A percentile compares a stretch with the other conserved stretches of the same genome.
phyloP scores from a whole-genome alignment of 2,113 vertebrate genomes.

The Mormyrus iriodes region DNA sequence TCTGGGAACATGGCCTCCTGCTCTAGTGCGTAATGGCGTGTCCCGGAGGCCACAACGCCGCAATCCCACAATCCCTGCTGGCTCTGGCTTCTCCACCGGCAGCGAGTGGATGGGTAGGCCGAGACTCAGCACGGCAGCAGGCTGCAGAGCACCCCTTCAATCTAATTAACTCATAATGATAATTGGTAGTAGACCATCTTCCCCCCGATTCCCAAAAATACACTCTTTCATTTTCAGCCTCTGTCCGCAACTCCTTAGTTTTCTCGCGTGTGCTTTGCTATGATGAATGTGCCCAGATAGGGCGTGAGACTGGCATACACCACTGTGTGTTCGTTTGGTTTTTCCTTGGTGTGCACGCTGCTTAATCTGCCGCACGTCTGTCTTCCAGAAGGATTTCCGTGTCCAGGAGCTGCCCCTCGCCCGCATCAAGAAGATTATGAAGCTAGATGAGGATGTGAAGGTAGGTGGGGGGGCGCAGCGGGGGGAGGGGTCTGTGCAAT shows the following conservation, averaged over 20 bases:
- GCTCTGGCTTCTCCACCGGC: background rate
- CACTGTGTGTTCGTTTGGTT: background rate
- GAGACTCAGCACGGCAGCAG: background rate
- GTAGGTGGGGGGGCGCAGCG: constrained; percentile 47
- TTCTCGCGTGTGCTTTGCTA: background rate
- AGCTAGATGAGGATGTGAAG: constrained; percentile 97
- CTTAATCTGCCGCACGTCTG: constrained; percentile 23
- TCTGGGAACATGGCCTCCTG: background rate
- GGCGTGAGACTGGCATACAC: background rate
- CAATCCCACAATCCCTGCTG: background rate
- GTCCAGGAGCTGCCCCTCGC: constrained; percentile 95
- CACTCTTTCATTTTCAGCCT: background rate
- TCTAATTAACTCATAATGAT: background rate
- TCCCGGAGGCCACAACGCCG: background rate
- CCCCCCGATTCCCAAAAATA: background rate
- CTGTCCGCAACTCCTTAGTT: background rate
- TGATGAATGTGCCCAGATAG: background rate
- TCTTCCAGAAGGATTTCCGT: constrained; percentile 91
- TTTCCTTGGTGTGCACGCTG: background rate
- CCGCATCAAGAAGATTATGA: constrained; percentile 99
- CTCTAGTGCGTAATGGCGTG: background rate
- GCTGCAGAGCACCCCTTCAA: background rate
- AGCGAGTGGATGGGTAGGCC: background rate
- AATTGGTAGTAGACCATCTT: background rate
- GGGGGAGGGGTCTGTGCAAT: background rate